These are phyloP conservation scores for Agelastica alni DNA, from an alignment of 2,888 invertebrate genomes.

Conservation along the genomic window DNA sequence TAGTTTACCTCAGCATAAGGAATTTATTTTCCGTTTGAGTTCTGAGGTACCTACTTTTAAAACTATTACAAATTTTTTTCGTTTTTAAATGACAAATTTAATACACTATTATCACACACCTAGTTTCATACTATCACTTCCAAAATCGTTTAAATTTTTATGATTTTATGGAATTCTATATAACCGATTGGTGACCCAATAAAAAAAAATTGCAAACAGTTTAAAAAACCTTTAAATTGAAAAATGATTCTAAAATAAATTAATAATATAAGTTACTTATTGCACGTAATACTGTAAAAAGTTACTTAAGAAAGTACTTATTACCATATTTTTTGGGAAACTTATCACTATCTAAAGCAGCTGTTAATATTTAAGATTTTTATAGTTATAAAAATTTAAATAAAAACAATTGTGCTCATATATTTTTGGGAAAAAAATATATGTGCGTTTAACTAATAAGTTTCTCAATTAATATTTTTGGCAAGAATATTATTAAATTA, in stretches of 20 bases:
- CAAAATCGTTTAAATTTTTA: neutral
- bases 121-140: neutral
- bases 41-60: too few species aligned
- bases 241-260: neutral
- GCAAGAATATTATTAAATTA: too few species aligned
- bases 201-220: neutral
- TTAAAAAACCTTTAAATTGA: neutral
- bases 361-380: too few species aligned
- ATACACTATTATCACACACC: neutral
- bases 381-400: neutral
- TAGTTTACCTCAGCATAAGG: too few species aligned
- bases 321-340: too few species aligned
- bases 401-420: neutral
- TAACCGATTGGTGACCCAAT: neutral
- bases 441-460: too few species aligned
- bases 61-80: neutral
- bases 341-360: too few species aligned
- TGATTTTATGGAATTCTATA: neutral
- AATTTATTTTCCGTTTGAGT: too few species aligned
- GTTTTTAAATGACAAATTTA: neutral
- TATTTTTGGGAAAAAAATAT: constrained; percentile 5
- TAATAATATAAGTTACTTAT: neutral
- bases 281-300: neutral
- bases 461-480: too few species aligned
- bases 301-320: neutral